phyloP scores from a whole-genome alignment of 2,888 invertebrate species.

The Tanypteryx hageni region DNA sequence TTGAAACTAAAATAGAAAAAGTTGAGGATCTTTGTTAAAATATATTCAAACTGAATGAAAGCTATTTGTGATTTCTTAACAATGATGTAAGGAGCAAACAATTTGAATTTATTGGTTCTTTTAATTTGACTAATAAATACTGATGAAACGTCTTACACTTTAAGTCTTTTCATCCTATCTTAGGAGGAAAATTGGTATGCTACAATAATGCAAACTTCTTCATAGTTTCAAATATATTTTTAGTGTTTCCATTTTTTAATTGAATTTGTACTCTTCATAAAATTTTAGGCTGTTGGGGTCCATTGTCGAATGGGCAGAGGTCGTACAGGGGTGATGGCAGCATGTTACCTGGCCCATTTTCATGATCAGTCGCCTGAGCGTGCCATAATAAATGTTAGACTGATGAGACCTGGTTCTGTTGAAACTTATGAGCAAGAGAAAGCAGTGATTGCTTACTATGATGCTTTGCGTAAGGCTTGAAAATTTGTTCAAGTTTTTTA shows the following conservation, averaged over 20 bases:
- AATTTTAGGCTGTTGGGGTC: conserved; percentile 81
- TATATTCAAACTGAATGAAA: too few relatives aligned
- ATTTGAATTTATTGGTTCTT: too few relatives aligned
- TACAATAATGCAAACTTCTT: not conserved
- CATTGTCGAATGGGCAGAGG: conserved; percentile 85
- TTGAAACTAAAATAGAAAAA: too few relatives aligned
- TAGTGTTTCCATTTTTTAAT: not conserved
- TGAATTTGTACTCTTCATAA: not conserved
- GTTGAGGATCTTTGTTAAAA: too few relatives aligned
- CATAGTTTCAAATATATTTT: not conserved
- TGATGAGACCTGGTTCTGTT: conserved; percentile 81
- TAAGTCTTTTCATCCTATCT: not conserved
- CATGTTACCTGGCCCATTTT: conserved; percentile 83
- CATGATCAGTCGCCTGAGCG: conserved; percentile 80
- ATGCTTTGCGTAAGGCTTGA: conserved; percentile 75
- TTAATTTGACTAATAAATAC: too few relatives aligned
- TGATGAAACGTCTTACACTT: not conserved
- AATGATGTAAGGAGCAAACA: too few relatives aligned
- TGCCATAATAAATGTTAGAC: conserved; percentile 80
- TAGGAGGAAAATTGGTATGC: too few relatives aligned
- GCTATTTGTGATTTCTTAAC: too few relatives aligned
- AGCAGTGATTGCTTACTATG: conserved; percentile 76
- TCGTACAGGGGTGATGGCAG: conserved; percentile 84
- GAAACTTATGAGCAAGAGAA: conserved; percentile 81
- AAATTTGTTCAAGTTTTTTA: too few relatives aligned